Percentiles rank a stretch among this genome's conserved stretches.
These are phyloP conservation scores for Anguilla marmorata DNA, from an alignment of 2,797 vertebrate genomes.

Conservation along the genomic window DNA sequence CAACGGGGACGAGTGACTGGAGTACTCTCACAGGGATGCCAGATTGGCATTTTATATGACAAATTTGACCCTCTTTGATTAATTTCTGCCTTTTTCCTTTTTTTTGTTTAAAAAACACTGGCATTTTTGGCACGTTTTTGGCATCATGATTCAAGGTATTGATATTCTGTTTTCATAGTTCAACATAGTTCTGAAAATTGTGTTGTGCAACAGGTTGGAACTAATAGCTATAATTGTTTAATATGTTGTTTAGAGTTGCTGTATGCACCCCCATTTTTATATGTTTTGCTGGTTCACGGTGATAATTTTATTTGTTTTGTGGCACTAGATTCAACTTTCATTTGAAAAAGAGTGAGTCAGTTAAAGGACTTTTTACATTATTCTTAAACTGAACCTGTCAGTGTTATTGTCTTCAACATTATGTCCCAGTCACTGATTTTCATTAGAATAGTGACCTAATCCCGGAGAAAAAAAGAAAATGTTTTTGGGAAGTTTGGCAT, in stretches of 20 bases:
- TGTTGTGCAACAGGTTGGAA: not conserved
- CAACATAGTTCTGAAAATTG: not conserved
- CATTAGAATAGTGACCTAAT: too few species aligned
- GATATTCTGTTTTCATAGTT: not conserved
- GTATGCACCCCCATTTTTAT: not conserved
- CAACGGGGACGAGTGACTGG: constrained; percentile 37
- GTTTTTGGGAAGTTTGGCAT: too few species aligned
- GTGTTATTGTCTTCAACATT: too few species aligned
- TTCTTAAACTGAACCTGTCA: too few species aligned
- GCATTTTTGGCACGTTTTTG: not conserved
- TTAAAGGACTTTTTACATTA: not conserved
- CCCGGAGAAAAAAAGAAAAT: too few species aligned
- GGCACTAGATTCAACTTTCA: not conserved
- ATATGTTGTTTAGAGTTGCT: constrained; percentile 17
- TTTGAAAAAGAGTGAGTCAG: not conserved
- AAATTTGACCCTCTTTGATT: too few species aligned
- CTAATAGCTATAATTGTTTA: not conserved
- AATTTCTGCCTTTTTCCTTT: too few species aligned
- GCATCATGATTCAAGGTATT: not conserved
- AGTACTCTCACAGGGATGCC: not conserved
- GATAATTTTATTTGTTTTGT: not conserved
- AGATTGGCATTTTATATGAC: too few species aligned
- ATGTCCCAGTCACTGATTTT: too few species aligned
- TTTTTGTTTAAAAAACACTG: too few species aligned
- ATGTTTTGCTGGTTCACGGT: not conserved